Evolutionary conservation across 1,140 invertebrate genomes (phyloP).

Genomic region (Drosophila cardini): DNA sequence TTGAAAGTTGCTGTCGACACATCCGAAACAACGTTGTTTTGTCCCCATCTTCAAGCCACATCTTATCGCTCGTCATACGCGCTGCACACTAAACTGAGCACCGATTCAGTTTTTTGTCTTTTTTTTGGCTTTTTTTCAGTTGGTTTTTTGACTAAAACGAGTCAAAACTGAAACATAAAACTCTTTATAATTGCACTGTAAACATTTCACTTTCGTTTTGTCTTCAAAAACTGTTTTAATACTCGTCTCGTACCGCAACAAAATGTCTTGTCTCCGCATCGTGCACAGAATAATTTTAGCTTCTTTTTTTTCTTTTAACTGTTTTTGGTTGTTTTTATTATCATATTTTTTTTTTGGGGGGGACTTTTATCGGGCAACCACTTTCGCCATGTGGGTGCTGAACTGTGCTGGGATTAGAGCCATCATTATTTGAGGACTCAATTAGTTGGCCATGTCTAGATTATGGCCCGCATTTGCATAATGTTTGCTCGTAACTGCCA

Average conservation of each 20-base stretch:
- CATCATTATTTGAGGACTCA: conserved; percentile 54
- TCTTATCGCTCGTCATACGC: conserved; percentile 60
- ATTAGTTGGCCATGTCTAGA: conserved; percentile 61
- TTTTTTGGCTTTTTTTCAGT: no score
- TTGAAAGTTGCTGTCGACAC: conserved; percentile 64
- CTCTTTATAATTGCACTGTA: conserved; percentile 81
- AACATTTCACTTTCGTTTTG: conserved; percentile 79
- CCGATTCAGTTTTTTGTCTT: background rate
- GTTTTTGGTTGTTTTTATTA: conserved; percentile 14
- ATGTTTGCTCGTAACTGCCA: conserved; percentile 33
- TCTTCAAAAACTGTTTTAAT: conserved; percentile 64
- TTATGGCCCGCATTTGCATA: conserved; percentile 66
- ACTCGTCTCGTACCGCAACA: conserved; percentile 29
- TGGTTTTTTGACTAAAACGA: conserved; percentile 25
- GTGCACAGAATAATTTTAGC: conserved; percentile 79
- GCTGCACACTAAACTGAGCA: conserved; percentile 70
- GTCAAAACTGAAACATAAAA: conserved; percentile 72
- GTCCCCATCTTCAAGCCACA: background rate
- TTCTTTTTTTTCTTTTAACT: conserved; percentile 27
- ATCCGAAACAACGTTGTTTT: conserved; percentile 15
- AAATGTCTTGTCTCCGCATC: conserved; percentile 63
- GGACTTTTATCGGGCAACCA: conserved; percentile 28
- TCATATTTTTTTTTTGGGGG: conserved; percentile 19
- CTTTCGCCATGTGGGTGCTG: conserved; percentile 77
- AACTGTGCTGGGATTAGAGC: conserved; percentile 9